Evolutionary conservation across 2,113 vertebrate genomes (phyloP), one percentile per base, ranked within the genome.

Genomic region (Peromyscus polionotus): DNA sequence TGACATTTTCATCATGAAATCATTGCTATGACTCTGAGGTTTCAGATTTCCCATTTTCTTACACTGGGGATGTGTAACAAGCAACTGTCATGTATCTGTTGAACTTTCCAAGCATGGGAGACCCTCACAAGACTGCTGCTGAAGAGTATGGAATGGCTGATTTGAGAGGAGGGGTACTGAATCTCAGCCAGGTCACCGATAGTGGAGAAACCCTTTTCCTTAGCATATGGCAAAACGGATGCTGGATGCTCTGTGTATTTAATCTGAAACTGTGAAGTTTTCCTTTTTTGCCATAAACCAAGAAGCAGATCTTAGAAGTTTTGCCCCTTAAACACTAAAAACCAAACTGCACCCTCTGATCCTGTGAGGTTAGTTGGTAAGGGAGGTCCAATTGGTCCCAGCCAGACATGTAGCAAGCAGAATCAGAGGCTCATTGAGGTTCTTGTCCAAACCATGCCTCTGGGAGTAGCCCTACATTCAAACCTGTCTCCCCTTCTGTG

Each of bases 251-350:
- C 81, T 95, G 96, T 96, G 45, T 97, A 94, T 84, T 79, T 95
- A 95, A 94, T 68, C 80, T 96, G 96, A 97, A 98, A 94, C 98
- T 98, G 98, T 98, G 98, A 98, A 98, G 79, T 97, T 96, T 97
- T 94, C 75, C 93, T 70, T 84, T 97, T 92, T 88, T 93, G 65
- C 90, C 93, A 93, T 92, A 97, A 97, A 98, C 97, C 98, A 98
- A 98, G 98, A 98, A 97, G 87, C 73, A 95, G 72, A 90, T 86
- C 93, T 95, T 97, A 96, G 93, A 96, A 96, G 77, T 75, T 95
- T 91, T 96, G 85, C 61, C 80, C 95, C 70, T 96, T 67, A 91
- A 96, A 97, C 95, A 93, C 92, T 92, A 97, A 88, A 68, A 84
- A 39, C 61, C 88, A 92, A 86, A 81, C 77, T 91, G 54, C 9